Conservation (phyloP, 2,113 vertebrate genomes). For the Trachemys scripta region DNA sequence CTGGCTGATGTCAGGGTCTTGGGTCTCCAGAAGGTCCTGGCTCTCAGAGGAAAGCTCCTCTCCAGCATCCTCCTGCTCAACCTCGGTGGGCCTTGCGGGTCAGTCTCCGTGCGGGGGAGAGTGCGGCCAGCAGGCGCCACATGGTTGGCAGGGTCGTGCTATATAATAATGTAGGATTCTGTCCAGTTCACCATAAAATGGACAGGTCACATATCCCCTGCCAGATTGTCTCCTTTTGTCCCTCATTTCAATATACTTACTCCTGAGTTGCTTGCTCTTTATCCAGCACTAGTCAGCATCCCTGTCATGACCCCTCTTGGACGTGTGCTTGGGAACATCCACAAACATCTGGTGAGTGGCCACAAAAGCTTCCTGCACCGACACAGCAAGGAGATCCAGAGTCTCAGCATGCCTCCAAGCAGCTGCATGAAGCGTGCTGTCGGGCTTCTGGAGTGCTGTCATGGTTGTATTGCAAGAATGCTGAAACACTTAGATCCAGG, state of each 20-base stretch:
- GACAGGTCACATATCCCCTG: too few relatives aligned
- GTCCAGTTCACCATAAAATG: too few relatives aligned
- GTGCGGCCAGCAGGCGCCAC: background rate
- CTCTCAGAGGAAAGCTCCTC: background rate
- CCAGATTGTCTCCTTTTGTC: too few relatives aligned
- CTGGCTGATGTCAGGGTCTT: background rate
- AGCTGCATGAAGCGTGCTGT: background rate
- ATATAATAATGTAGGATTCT: background rate
- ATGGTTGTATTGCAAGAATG: background rate
- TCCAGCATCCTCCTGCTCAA: background rate
- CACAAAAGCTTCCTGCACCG: background rate
- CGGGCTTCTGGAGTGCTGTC: background rate
- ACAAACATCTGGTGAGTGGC: background rate
- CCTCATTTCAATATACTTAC: background rate
- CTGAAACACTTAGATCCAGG: background rate
- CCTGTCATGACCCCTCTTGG: background rate
- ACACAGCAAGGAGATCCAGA: background rate
- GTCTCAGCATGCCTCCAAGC: background rate
- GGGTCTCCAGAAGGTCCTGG: background rate
- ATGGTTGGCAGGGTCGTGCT: background rate
- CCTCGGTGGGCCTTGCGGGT: background rate
- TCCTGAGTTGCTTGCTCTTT: background rate
- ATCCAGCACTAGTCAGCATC: background rate
- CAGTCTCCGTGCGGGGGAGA: background rate
- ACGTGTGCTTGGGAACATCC: too few relatives aligned